Evolutionary conservation across 2,797 vertebrate species (phyloP).

Genomic region (Oreortyx pictus): DNA sequence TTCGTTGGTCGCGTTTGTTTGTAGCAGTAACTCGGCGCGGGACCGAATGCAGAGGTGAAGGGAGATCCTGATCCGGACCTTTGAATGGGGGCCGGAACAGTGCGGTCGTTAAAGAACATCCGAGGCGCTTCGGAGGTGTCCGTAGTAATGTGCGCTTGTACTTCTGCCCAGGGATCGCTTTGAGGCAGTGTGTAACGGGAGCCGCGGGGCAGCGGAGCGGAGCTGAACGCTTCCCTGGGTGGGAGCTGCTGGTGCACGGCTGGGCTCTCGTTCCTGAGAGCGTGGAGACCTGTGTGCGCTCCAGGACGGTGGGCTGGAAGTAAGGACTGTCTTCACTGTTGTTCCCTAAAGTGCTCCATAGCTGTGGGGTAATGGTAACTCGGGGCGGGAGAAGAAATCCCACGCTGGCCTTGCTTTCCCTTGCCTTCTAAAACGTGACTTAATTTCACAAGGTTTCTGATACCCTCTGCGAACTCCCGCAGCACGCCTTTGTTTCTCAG

Average conservation of each 20-base stretch:
- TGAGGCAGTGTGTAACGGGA: not conserved
- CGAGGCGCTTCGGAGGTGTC: not conserved
- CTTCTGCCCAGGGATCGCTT: not conserved
- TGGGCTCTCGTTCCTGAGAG: not conserved
- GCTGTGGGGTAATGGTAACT: not conserved
- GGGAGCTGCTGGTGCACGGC: not conserved
- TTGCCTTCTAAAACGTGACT: constrained; percentile 53
- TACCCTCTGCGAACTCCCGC: constrained; percentile 37
- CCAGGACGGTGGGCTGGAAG: not conserved
- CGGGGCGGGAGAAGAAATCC: not conserved
- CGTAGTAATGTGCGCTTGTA: not conserved
- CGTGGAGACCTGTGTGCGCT: not conserved
- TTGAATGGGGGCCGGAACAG: not conserved
- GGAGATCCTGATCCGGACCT: not conserved
- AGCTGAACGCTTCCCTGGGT: not conserved
- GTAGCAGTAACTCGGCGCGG: not conserved
- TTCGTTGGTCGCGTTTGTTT: not conserved
- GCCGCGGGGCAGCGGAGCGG: not conserved
- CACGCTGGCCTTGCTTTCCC: not conserved
- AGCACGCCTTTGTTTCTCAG: constrained; percentile 46
- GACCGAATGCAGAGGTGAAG: not conserved
- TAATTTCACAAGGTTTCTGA: constrained; percentile 58
- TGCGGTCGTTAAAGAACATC: not conserved
- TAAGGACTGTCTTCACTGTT: not conserved
- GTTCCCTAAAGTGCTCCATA: not conserved